A percentile compares a stretch with the other conserved stretches of the same genome.
Conservation (phyloP, 2,888 invertebrate genomes). For the Ganaspis brasiliensis region DNA sequence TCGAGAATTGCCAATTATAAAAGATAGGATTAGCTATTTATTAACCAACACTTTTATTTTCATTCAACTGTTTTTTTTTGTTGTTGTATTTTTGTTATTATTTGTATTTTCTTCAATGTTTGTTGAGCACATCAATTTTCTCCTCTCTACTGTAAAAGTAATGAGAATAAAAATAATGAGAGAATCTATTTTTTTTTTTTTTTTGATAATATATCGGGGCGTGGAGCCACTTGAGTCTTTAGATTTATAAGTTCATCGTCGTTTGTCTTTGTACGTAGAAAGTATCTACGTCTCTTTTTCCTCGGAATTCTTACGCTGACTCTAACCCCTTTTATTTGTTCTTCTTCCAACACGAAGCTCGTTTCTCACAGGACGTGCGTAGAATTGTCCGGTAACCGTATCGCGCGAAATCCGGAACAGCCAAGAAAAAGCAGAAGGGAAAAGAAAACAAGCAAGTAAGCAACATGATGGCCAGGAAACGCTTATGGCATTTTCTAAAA, state of each 20-base stretch:
- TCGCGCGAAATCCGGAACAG: constrained; percentile 53
- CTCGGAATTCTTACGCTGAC: constrained; percentile 23
- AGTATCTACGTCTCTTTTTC: constrained; percentile 11
- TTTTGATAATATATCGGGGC: background rate
- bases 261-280: constrained; percentile 3
- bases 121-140: too few relatives aligned
- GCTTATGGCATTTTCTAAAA: constrained; percentile 14
- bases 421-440: background rate
- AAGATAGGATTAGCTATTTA: too few relatives aligned
- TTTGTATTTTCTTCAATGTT: too few relatives aligned
- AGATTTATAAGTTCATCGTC: constrained; percentile 12
- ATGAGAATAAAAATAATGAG: constrained; percentile 1
- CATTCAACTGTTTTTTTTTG: too few relatives aligned
- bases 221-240: constrained; percentile 10
- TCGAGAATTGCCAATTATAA: too few relatives aligned
- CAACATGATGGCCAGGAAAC: constrained; percentile 17
- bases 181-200: background rate
- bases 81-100: too few relatives aligned
- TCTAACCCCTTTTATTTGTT: constrained; percentile 55
- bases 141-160: background rate
- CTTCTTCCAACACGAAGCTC: constrained; percentile 57
- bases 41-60: too few relatives aligned
- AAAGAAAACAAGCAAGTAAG: background rate
- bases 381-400: constrained; percentile 55
- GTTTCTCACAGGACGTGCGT: constrained; percentile 59